A percentile compares a stretch with the other conserved stretches of the same genome.
phyloP scores from a whole-genome alignment of 2,888 invertebrate genomes.

The Brachylomia viminalis region DNA sequence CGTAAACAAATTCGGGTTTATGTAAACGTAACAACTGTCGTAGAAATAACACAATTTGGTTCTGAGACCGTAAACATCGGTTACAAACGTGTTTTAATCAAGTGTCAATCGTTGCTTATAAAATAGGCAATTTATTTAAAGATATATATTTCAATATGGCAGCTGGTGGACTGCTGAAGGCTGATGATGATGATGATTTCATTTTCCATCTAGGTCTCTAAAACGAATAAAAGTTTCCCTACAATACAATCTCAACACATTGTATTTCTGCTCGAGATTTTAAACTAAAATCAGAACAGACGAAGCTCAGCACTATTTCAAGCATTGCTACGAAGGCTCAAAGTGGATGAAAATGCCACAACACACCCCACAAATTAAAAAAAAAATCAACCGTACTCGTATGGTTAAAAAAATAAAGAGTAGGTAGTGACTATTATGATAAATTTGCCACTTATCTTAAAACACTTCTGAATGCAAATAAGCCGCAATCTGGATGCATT shows the following conservation, averaged over 20 bases:
- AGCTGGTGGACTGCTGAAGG: no score
- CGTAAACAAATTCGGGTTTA: no score
- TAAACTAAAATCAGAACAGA: slow-evolving; percentile 46
- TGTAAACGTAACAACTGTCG: no score
- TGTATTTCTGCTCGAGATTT: slow-evolving; percentile 33
- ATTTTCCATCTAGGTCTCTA: no score
- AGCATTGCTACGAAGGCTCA: slow-evolving; percentile 53
- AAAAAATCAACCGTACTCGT: slow-evolving; percentile 44
- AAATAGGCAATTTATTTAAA: no score
- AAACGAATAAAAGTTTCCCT: neutral
- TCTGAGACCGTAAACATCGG: no score
- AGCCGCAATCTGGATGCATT: slow-evolving; percentile 67
- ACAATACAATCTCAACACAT: neutral
- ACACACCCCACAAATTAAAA: neutral
- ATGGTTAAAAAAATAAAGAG: neutral
- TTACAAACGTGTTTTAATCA: no score
- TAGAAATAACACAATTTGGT: no score
- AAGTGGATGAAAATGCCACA: slow-evolving; percentile 54
- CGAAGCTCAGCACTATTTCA: slow-evolving; percentile 57
- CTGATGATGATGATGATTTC: no score
- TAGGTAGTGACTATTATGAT: neutral
- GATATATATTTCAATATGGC: no score
- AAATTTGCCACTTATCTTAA: slow-evolving; percentile 66
- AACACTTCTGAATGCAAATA: slow-evolving; percentile 71
- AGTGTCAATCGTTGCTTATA: no score